Conservation (phyloP, 2,888 invertebrate species). For the Ophioninae sp. region DNA sequence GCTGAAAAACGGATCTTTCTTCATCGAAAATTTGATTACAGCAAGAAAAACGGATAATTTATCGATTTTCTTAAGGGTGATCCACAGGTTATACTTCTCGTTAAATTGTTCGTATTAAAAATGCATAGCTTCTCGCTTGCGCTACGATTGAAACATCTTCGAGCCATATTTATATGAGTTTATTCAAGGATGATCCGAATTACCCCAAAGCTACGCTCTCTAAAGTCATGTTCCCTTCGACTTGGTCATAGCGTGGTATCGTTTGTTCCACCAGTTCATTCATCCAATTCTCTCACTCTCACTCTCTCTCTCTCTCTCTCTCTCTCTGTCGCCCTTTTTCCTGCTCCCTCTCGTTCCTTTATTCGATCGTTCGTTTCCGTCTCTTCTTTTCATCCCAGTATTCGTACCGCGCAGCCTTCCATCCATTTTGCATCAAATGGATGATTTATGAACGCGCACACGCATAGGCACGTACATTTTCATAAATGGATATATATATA, state of each 20-base stretch:
- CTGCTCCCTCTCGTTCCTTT: slow-evolving; percentile 14
- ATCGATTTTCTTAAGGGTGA: neutral
- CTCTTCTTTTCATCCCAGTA: slow-evolving; percentile 27
- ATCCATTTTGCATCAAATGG: slow-evolving; percentile 72
- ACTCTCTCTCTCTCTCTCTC: slow-evolving; percentile 45
- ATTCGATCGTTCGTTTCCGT: slow-evolving; percentile 22
- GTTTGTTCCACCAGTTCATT: slow-evolving; percentile 41
- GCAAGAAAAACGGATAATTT: neutral
- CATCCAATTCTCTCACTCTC: slow-evolving; percentile 49
- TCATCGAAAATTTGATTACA: neutral
- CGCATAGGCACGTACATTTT: slow-evolving; percentile 30
- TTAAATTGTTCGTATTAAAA: neutral
- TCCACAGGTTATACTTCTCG: neutral
- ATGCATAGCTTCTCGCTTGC: neutral
- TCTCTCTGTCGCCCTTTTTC: slow-evolving; percentile 14
- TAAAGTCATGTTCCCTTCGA: slow-evolving; percentile 1
- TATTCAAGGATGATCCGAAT: slow-evolving; percentile 11
- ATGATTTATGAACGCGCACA: slow-evolving; percentile 70
- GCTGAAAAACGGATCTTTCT: neutral
- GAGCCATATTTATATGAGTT: slow-evolving; percentile 11
- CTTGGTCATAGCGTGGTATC: slow-evolving; percentile 34
- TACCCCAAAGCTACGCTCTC: slow-evolving; percentile 1
- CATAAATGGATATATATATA: slow-evolving; percentile 20
- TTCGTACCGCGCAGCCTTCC: slow-evolving; percentile 53
- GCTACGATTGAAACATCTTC: neutral